Conservation (phyloP, 1,140 invertebrate genomes). For the Pogonomyrmex californicus region DNA sequence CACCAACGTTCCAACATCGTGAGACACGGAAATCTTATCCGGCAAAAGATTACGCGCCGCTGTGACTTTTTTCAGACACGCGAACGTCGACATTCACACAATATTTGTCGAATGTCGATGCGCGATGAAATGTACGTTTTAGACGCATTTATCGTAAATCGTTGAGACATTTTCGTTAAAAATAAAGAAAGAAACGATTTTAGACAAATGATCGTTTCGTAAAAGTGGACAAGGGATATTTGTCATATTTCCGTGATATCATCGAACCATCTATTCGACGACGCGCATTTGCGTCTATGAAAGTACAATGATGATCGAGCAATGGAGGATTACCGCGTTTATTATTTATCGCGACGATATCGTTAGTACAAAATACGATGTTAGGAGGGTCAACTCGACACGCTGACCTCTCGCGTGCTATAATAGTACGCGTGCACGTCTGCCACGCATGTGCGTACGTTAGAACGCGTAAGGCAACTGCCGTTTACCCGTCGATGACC, state of each 20-base stretch:
- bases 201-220: background rate
- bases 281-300: background rate
- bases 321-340: background rate
- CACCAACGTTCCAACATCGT: background rate
- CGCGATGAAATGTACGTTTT: background rate
- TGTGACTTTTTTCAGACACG: background rate
- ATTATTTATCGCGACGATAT: conserved; percentile 48
- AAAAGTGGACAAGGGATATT: background rate
- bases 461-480: background rate
- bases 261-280: background rate
- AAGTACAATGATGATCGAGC: background rate
- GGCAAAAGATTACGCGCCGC: conserved; percentile 2
- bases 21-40: conserved; percentile 4
- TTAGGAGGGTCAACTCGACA: conserved; percentile 21
- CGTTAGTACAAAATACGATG: conserved; percentile 20
- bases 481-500: background rate
- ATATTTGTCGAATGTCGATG: background rate
- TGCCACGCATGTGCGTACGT: conserved; percentile 14
- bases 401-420: conserved; percentile 36
- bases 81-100: background rate
- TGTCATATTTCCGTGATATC: background rate
- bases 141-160: background rate
- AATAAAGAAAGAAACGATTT: background rate
- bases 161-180: background rate
- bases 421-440: conserved; percentile 31